Evolutionary conservation across 2,888 invertebrate genomes (phyloP).

Genomic region (Trichogramma evanescens): DNA sequence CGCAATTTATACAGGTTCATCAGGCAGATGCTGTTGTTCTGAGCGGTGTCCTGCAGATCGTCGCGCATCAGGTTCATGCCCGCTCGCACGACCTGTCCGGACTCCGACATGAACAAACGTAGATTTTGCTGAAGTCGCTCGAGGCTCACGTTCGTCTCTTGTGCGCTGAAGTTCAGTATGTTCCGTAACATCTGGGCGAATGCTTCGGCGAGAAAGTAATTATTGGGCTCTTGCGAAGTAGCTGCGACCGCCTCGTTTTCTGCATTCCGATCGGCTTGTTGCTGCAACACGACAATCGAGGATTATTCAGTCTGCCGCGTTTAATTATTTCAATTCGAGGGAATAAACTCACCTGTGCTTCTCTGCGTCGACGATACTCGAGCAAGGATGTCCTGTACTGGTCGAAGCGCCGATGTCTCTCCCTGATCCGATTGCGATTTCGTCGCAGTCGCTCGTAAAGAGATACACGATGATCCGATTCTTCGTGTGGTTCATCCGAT

Average conservation of each 20-base stretch:
- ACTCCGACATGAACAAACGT: conserved; percentile 21
- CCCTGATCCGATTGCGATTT: no score
- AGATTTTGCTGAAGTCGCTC: conserved; percentile 24
- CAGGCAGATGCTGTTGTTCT: conserved; percentile 25
- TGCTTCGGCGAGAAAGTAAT: conserved; percentile 17
- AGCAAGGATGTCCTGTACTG: no score
- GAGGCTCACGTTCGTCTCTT: conserved; percentile 23
- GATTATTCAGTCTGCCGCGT: no score
- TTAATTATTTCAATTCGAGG: conserved; percentile 6
- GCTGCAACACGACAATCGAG: no score
- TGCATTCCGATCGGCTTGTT: no score
- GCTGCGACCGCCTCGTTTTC: no score
- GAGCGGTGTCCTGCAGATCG: conserved; percentile 24
- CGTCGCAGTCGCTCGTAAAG: no score
- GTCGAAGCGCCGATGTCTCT: no score
- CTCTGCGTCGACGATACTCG: no score
- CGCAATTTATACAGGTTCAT: conserved; percentile 26
- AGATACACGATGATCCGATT: not conserved
- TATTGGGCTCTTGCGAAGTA: not conserved
- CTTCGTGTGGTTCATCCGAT: not conserved
- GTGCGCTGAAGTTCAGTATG: conserved; percentile 24
- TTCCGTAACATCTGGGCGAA: conserved; percentile 27
- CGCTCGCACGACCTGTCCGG: conserved; percentile 18
- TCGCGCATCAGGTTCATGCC: conserved; percentile 21
- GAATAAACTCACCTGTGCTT: no score